Conservation (phyloP, 2,888 invertebrate genomes). For the Gymnoscelis rufifasciata region DNA sequence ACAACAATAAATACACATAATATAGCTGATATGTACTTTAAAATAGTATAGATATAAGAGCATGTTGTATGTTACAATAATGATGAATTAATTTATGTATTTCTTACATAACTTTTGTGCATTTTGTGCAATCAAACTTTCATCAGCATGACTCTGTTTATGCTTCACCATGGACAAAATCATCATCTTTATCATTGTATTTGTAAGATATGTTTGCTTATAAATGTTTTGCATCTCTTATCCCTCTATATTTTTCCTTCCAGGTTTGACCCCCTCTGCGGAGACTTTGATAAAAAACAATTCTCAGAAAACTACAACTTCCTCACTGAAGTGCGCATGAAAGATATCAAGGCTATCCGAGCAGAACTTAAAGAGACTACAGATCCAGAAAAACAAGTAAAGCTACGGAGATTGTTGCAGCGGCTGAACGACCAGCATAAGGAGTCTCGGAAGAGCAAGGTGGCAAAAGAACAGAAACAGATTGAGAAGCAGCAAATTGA, state of each 20-base stretch:
- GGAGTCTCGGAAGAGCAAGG: constrained; percentile 78
- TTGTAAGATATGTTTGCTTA: too few species aligned
- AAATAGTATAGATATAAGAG: too few species aligned
- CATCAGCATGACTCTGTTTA: too few species aligned
- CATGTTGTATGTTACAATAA: too few species aligned
- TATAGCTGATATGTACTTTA: too few species aligned
- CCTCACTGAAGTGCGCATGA: constrained; percentile 83
- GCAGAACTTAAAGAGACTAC: constrained; percentile 79
- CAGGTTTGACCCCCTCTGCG: constrained; percentile 91
- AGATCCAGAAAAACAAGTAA: constrained; percentile 80
- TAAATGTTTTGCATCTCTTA: too few species aligned
- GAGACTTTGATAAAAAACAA: constrained; percentile 84
- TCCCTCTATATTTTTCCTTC: constrained; percentile 1
- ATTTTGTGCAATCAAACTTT: too few species aligned
- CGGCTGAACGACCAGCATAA: constrained; percentile 88
- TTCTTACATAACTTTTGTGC: too few species aligned
- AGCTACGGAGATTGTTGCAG: constrained; percentile 85
- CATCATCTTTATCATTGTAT: too few species aligned
- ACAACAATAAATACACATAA: too few species aligned
- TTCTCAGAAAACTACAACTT: constrained; percentile 90
- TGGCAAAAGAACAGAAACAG: constrained; percentile 74
- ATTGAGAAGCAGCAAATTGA: constrained; percentile 76
- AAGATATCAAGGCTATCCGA: constrained; percentile 83
- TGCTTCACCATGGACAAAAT: too few species aligned
- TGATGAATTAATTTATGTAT: too few species aligned